These are phyloP conservation scores for Poecile montanus DNA, from an alignment of 2,797 vertebrate genomes.

Conservation along the genomic window DNA sequence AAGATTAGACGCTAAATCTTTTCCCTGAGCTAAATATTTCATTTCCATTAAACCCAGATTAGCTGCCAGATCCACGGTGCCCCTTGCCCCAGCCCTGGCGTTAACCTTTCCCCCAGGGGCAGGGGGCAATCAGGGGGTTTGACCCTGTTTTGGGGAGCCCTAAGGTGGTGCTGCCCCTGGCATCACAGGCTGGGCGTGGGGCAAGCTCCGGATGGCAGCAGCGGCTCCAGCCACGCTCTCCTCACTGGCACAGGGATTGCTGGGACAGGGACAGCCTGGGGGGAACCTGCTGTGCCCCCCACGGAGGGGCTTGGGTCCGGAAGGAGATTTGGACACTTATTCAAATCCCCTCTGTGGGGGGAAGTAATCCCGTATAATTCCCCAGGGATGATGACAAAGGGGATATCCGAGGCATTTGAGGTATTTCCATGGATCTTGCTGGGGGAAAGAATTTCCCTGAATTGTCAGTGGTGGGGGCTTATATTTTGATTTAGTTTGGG, in stretches of 20 bases:
- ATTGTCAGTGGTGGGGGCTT: neutral
- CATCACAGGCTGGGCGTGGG: rapidly evolving
- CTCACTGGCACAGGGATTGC: neutral
- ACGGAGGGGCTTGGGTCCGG: neutral
- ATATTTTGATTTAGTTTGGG: neutral
- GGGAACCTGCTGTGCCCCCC: neutral
- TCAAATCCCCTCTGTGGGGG: neutral
- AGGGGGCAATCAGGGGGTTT: rapidly evolving
- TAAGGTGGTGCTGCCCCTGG: rapidly evolving
- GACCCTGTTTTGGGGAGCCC: rapidly evolving
- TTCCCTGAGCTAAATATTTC: slow-evolving; percentile 37
- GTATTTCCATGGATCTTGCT: neutral
- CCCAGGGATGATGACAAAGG: neutral
- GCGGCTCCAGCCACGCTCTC: rapidly evolving
- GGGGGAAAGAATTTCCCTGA: neutral
- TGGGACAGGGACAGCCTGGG: neutral
- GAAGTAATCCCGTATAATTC: rapidly evolving
- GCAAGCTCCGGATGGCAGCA: rapidly evolving
- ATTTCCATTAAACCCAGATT: slow-evolving; percentile 49
- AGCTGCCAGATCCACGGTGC: neutral
- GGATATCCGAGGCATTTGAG: neutral
- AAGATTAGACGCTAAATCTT: slow-evolving; percentile 49
- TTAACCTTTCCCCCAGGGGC: neutral
- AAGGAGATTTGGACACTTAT: neutral
- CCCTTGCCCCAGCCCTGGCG: neutral